These are phyloP conservation scores for Pollenia angustigena DNA, from an alignment of 2,888 invertebrate species.

Conservation along the genomic window DNA sequence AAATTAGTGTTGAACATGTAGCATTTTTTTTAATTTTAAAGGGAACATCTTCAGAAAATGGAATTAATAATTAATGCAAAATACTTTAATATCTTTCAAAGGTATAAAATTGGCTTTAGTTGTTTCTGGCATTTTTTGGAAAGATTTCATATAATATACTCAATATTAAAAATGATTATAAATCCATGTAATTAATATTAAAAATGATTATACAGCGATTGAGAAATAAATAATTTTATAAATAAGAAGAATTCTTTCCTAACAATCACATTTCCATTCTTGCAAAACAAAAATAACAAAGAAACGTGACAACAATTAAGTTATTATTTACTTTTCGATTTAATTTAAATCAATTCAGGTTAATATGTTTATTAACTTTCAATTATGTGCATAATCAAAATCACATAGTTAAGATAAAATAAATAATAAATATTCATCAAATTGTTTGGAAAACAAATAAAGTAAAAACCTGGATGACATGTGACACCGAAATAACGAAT, in stretches of 20 bases:
- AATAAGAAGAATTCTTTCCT: not conserved
- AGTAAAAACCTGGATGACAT: constrained; percentile 53
- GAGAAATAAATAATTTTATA: not conserved
- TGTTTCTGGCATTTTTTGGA: too few relatives aligned
- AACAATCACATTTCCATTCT: not conserved
- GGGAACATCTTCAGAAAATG: too few relatives aligned
- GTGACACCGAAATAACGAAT: not conserved
- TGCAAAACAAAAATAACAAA: constrained; percentile 16
- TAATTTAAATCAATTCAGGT: constrained; percentile 38
- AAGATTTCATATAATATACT: too few relatives aligned
- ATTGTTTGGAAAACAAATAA: constrained; percentile 16
- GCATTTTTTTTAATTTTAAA: too few relatives aligned
- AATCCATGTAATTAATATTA: too few relatives aligned
- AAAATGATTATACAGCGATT: too few relatives aligned
- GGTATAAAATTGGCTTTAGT: too few relatives aligned
- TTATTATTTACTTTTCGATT: constrained; percentile 9
- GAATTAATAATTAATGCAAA: too few relatives aligned
- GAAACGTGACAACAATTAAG: constrained; percentile 47
- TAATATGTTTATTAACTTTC: constrained; percentile 8
- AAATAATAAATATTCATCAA: constrained; percentile 58
- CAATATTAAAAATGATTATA: too few relatives aligned
- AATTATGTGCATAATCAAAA: constrained; percentile 57
- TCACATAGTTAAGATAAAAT: constrained; percentile 52
- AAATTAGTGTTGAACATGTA: too few relatives aligned
- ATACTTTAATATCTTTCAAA: too few relatives aligned